Evolutionary conservation across 2,113 vertebrate genomes (phyloP), one percentile per base, ranked within the genome.

Genomic region (Paraplagusia blochii): DNA sequence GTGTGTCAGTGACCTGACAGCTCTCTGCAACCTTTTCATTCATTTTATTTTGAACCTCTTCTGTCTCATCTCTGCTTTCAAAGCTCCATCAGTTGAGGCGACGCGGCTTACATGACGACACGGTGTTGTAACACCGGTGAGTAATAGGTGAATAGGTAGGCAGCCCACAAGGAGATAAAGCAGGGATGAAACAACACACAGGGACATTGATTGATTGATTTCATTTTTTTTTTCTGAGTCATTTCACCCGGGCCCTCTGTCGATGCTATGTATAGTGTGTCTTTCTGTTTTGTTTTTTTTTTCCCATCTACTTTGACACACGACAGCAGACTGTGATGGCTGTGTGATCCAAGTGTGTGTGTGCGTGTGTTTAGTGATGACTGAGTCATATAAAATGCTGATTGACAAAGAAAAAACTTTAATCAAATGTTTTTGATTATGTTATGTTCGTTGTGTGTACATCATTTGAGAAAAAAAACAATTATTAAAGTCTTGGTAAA

Each of bases 401-500:
- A 69, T 44, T 33, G 12, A 44, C 49, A 66, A 49, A 43, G n/a
- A 16, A 14, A 36, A 46, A 55, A 42, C 53, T 74, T 73, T 67
- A 80, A 80, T 86, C 65, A 61, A 39, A 76, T 63, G 56, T 62
- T 58, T 75, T 79, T 80, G 69, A 76, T 71, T 67, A 64, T 63
- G 48, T 60, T 77, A 70, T 82, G 71, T 72, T 68, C 45, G 35
- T 62, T 76, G 62, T 74, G 67, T 84, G 80, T 83, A 64, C 53
- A 72, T 83, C 73, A 66, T 85, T 72, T 72, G 43, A 81, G 67
- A 63, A 78, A 63, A 13, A 84, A 76, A 66, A 63, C 86, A n/a
- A n/a, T n/a, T n/a, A 83, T 87, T 84, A 88, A 88, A 76, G 49
- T 72, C 70, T 56, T 82, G 77, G 71, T 80, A 55, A 84, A 75